These are phyloP conservation scores for Zelleria hepariella DNA, from an alignment of 2,888 invertebrate species.

Conservation along the genomic window DNA sequence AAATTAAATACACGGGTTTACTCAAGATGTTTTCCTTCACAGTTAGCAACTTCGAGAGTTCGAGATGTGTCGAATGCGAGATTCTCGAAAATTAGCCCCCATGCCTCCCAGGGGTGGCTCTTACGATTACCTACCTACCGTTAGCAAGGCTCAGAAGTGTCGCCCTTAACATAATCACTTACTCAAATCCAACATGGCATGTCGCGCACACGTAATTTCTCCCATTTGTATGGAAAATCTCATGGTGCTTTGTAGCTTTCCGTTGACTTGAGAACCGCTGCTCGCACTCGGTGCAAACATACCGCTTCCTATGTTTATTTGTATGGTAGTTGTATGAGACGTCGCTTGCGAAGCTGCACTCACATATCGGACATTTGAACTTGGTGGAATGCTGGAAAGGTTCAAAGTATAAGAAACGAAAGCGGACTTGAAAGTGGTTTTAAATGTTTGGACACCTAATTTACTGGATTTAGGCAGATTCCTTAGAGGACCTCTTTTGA, in stretches of 20 bases:
- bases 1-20: too few species aligned
- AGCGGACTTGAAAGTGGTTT: neutral
- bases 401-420: neutral
- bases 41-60: too few species aligned
- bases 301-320: conserved; percentile 34
- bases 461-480: too few species aligned
- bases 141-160: too few species aligned
- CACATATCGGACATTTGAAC: conserved; percentile 37
- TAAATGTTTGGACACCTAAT: neutral
- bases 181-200: conserved; percentile 1
- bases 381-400: conserved; percentile 11
- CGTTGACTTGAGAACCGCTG: conserved; percentile 24
- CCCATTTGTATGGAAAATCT: conserved; percentile 7
- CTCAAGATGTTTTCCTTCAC: too few species aligned
- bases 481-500: too few species aligned
- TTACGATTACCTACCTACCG: too few species aligned
- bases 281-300: conserved; percentile 31
- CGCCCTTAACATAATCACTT: too few species aligned
- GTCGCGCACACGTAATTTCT: neutral
- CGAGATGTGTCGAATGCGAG: too few species aligned
- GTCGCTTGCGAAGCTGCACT: conserved; percentile 35
- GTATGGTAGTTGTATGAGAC: conserved; percentile 45
- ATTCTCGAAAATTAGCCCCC: too few species aligned
- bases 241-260: conserved; percentile 29
- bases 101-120: too few species aligned